These are phyloP conservation scores for Eulithis testata DNA, from an alignment of 2,888 invertebrate species.

Conservation along the genomic window DNA sequence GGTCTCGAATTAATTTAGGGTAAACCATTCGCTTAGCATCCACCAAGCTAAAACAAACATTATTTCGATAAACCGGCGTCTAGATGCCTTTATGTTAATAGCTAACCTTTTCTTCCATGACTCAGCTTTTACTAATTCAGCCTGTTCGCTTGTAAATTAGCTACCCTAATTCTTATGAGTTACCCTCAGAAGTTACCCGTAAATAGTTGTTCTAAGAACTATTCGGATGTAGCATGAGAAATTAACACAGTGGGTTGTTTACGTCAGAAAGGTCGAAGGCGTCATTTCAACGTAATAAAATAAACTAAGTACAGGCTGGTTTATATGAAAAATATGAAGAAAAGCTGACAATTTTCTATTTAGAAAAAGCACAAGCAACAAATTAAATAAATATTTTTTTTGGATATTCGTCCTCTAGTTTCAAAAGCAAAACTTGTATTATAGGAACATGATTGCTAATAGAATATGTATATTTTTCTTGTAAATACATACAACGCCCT, in stretches of 20 bases:
- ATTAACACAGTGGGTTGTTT: conserved; percentile 21
- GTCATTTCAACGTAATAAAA: not conserved
- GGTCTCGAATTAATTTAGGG: not conserved
- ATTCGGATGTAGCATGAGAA: conserved; percentile 21
- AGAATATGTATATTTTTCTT: no score
- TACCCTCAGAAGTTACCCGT: conserved; percentile 30
- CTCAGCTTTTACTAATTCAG: conserved; percentile 33
- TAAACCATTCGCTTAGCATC: not conserved
- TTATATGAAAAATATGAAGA: no score
- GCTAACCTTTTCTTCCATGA: conserved; percentile 24
- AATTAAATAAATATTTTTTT: no score
- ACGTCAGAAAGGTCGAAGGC: conserved; percentile 20
- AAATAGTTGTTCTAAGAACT: conserved; percentile 30
- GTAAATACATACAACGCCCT: no score
- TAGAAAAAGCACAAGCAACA: no score
- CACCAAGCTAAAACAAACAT: not conserved
- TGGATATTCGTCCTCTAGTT: no score
- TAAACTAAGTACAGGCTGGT: not conserved
- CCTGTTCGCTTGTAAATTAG: conserved; percentile 33
- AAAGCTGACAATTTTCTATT: no score
- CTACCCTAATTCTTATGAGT: conserved; percentile 27
- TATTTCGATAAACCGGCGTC: conserved; percentile 2
- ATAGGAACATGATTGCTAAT: no score
- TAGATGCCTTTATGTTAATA: conserved; percentile 25
- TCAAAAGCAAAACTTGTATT: no score